These are phyloP conservation scores for Colletes latitarsis DNA, from an alignment of 1,140 invertebrate species.

Conservation along the genomic window DNA sequence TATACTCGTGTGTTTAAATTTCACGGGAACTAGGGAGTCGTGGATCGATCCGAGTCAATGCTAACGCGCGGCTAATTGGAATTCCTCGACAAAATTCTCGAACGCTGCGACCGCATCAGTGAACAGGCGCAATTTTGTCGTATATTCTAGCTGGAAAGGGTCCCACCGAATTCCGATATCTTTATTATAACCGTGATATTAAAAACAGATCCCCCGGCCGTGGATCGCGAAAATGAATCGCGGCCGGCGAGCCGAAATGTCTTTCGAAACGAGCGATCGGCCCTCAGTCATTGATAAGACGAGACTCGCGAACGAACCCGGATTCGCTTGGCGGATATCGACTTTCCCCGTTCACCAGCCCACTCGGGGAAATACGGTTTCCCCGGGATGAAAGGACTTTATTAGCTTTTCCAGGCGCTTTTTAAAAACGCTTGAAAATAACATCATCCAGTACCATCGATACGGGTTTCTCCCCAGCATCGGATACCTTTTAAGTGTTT, in stretches of 20 bases:
- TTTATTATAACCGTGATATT: slow-evolving; percentile 9
- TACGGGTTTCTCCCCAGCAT: neutral
- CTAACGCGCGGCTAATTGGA: slow-evolving; percentile 61
- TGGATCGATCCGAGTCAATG: slow-evolving; percentile 37
- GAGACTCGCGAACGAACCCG: neutral
- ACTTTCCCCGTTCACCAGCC: neutral
- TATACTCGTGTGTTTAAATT: neutral
- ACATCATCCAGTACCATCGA: neutral
- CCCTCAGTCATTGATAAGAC: slow-evolving; percentile 7
- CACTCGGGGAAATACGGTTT: neutral
- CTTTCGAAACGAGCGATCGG: neutral
- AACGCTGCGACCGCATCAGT: slow-evolving; percentile 59
- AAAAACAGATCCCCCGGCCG: neutral
- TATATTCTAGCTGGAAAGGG: slow-evolving; percentile 36
- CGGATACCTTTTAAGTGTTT: slow-evolving; percentile 27
- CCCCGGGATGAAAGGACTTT: slow-evolving; percentile 11
- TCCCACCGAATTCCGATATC: slow-evolving; percentile 38
- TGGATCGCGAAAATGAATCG: neutral
- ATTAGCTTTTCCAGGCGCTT: slow-evolving; percentile 2
- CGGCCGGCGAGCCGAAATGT: neutral
- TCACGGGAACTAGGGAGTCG: neutral
- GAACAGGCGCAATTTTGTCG: slow-evolving; percentile 51
- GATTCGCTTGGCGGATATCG: neutral
- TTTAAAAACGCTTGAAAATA: slow-evolving; percentile 3
- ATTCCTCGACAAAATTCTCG: slow-evolving; percentile 70